Base-by-base conservation (phyloP, 2,888 invertebrate genomes). In the Drosophila koepferae region DNA sequence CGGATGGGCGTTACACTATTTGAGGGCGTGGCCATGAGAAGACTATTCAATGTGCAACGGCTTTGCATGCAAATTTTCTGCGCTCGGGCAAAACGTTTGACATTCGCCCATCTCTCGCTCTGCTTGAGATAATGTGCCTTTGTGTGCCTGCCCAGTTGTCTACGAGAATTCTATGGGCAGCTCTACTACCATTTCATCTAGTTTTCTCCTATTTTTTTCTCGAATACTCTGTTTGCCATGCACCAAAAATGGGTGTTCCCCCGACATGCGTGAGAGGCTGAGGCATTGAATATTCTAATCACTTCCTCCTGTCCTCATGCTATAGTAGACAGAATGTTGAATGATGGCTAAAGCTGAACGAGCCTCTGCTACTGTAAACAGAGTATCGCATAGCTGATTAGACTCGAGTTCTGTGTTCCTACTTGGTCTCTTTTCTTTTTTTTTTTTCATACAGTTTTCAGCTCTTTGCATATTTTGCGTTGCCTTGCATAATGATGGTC, bases 21-120 rank as follows among this genome's bases (percentile, higher is more conserved):
- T 64, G 53, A 40, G 64, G 77, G 77, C 70, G 80, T 80, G 66
- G 63, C 36, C 36, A 40, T 75, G 63, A 56, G 55, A 61, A 36
- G 75, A 73, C 75, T 79, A 63, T 75, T 68, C 69, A 59, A 59
- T 65, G 61, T 68, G 59, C 67, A 59, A 58, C 65, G 63, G 78
- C 66, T 75, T 63, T 77, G 89, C 86, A 88, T 86, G 86, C 81
- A 82, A 82, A 86, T 88, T 79, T 80, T 66, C 46, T 73, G 62
- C 76, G 72, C 58, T 58, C 59, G 74, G 83, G 78, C 72, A 79
- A 82, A 90, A 90, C 89, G 89, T 86, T 87, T 90, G 86, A 90
- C 90, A 87, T 88, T 87, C 82, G 86, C 76, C 77, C 80, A 70
- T 63, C 75, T 74, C 65, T 72, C 73, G 61, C 65, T 72, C 73